Conservation (phyloP, 2,797 vertebrate genomes). For the Xiphorhynchus erythropygius region DNA sequence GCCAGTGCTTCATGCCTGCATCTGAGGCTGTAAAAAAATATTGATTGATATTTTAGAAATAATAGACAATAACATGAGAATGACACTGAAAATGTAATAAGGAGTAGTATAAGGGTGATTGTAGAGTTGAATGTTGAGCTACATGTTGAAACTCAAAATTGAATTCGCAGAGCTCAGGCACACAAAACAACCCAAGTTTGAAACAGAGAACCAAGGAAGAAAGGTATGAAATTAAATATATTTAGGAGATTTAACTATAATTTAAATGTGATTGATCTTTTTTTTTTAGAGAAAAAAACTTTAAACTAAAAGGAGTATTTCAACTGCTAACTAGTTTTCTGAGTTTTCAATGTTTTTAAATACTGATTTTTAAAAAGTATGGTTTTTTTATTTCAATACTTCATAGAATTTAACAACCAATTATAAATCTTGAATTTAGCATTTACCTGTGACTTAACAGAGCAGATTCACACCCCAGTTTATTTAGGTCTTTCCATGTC, state of each 20-base stretch:
- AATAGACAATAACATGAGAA: neutral
- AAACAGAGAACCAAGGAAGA: slow-evolving; percentile 21
- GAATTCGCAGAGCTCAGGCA: slow-evolving; percentile 14
- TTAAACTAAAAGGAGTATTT: neutral
- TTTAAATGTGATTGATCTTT: neutral
- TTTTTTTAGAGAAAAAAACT: neutral
- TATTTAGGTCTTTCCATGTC: neutral
- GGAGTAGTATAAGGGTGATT: neutral
- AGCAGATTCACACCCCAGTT: neutral
- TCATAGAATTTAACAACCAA: neutral
- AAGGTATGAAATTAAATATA: slow-evolving; percentile 26
- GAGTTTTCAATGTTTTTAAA: neutral
- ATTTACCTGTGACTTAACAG: neutral
- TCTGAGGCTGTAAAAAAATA: neutral
- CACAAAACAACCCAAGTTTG: slow-evolving; percentile 2
- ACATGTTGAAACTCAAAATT: slow-evolving; percentile 13
- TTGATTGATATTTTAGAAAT: neutral
- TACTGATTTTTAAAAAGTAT: neutral
- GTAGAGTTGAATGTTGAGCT: neutral
- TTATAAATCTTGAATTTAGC: neutral
- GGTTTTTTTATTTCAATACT: neutral
- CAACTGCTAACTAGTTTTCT: neutral
- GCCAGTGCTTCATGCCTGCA: neutral
- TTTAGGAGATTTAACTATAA: neutral
- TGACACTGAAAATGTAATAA: neutral